phyloP scores from a whole-genome alignment of 2,113 vertebrate genomes.

The Tringa solitaria region DNA sequence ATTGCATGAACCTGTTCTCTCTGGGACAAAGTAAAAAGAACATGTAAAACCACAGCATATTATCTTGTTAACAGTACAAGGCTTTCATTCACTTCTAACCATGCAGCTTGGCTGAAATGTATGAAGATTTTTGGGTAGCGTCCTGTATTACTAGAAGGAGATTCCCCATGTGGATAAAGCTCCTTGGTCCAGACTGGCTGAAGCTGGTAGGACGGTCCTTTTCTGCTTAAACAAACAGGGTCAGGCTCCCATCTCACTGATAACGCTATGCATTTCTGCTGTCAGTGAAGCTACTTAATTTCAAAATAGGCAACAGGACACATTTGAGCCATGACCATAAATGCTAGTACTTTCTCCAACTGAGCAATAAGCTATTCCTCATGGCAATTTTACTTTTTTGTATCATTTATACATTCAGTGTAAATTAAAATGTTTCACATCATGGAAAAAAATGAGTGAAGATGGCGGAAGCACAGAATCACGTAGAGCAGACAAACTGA shows the following conservation, averaged over 20 bases:
- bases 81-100: background rate
- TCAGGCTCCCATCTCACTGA: background rate
- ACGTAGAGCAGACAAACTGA: background rate
- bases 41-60: background rate
- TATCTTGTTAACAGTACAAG: fast-evolving
- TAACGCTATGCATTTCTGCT: background rate
- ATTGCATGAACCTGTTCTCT: background rate
- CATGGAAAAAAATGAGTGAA: background rate
- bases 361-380: background rate
- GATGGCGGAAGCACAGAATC: fast-evolving
- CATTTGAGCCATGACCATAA: background rate
- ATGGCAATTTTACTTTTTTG: background rate
- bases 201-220: background rate
- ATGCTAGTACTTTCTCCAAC: background rate
- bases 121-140: background rate
- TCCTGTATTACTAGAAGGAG: background rate
- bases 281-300: background rate
- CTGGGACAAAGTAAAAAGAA: background rate
- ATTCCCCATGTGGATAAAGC: background rate
- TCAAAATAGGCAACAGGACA: background rate
- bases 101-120: background rate
- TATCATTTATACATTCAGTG: background rate
- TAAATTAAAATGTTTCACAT: conserved; percentile 20
- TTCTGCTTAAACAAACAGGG: background rate
- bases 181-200: background rate